Evolutionary conservation across 2,888 invertebrate genomes (phyloP).

Genomic region (Gryllus longicercus): DNA sequence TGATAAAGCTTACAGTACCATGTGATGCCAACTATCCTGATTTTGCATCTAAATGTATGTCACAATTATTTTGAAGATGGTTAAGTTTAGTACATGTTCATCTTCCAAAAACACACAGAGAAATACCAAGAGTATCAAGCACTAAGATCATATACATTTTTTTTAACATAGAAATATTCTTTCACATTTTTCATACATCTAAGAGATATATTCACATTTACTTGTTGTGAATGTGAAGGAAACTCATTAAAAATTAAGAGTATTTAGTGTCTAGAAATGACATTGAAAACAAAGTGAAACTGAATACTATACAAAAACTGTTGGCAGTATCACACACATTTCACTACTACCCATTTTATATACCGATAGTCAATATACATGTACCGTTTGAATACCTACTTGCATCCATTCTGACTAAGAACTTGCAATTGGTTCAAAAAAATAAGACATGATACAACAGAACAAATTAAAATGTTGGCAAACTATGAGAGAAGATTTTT

Average conservation of each 20-base stretch:
- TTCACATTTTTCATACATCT: neutral
- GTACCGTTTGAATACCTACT: too few relatives aligned
- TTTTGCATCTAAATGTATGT: conserved; percentile 4
- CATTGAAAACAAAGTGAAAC: neutral
- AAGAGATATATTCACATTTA: neutral
- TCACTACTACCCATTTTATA: neutral
- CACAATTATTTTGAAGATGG: neutral
- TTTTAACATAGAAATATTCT: neutral
- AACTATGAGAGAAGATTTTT: too few relatives aligned
- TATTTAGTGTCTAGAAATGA: too few relatives aligned
- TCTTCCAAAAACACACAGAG: neutral
- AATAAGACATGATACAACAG: too few relatives aligned
- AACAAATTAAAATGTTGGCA: too few relatives aligned
- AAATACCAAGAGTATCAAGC: neutral
- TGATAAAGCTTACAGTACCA: neutral
- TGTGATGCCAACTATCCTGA: neutral
- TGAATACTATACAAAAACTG: neutral
- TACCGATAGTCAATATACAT: too few relatives aligned
- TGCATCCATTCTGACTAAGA: too few relatives aligned
- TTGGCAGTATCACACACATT: neutral
- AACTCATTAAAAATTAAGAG: neutral
- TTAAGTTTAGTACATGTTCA: neutral
- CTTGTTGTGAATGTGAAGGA: too few relatives aligned
- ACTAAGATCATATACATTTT: neutral
- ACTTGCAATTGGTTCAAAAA: too few relatives aligned